Conservation (phyloP, 2,113 vertebrate species). For the Eulacestoma nigropectus region DNA sequence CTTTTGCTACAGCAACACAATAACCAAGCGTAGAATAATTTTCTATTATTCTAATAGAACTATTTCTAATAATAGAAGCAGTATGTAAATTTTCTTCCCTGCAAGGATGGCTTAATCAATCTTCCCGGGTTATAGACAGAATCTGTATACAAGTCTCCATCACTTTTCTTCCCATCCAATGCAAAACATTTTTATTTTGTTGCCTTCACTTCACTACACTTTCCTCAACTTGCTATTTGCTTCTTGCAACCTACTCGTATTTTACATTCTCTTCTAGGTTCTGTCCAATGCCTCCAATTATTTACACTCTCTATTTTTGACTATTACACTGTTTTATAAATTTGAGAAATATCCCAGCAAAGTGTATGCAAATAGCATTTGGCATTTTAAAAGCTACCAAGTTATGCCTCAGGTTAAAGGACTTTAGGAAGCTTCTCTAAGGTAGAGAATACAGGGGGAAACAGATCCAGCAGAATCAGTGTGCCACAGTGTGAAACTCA, state of each 20-base stretch:
- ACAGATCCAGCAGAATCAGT: not conserved
- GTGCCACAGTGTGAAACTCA: not conserved
- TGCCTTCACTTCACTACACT: not conserved
- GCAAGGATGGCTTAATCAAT: not conserved
- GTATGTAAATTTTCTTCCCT: not conserved
- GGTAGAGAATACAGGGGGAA: not conserved
- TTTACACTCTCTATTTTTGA: not conserved
- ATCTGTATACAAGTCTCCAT: not conserved
- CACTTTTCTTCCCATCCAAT: not conserved
- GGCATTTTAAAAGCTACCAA: not conserved
- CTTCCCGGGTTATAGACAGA: not conserved
- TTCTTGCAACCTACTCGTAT: not conserved
- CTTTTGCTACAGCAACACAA: not conserved
- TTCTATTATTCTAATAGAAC: too few relatives aligned
- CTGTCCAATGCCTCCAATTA: not conserved
- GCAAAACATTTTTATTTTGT: not conserved
- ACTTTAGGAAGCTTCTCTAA: not conserved
- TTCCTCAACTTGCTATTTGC: not conserved
- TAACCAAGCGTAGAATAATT: not conserved
- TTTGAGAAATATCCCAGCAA: not conserved
- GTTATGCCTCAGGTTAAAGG: not conserved
- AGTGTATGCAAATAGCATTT: not conserved
- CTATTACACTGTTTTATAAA: not conserved
- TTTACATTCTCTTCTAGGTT: not conserved
- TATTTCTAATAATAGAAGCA: too few relatives aligned